Conservation (phyloP, 1,140 invertebrate genomes). For the Laupala kohalensis region DNA sequence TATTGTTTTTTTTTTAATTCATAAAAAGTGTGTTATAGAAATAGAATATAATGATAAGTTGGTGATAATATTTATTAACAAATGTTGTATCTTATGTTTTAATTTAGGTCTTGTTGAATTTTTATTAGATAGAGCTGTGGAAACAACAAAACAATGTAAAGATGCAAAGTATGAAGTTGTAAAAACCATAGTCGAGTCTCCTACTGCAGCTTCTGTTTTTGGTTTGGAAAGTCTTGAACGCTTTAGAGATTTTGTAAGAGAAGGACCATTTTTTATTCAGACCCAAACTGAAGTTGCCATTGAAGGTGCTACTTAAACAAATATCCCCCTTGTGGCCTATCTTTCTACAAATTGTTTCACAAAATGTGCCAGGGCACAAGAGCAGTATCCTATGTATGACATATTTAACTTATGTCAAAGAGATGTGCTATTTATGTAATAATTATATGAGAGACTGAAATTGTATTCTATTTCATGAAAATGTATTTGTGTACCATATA, state of each 20-base stretch:
- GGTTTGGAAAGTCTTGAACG: slow-evolving; percentile 41
- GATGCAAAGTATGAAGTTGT: slow-evolving; percentile 61
- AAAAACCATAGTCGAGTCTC: slow-evolving; percentile 39
- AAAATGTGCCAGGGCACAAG: too few relatives aligned
- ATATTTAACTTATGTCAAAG: too few relatives aligned
- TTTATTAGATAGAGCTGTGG: slow-evolving; percentile 51
- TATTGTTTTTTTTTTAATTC: slow-evolving; percentile 17
- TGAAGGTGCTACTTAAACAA: slow-evolving; percentile 42
- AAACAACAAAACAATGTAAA: slow-evolving; percentile 55
- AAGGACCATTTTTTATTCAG: slow-evolving; percentile 59
- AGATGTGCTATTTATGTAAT: too few relatives aligned
- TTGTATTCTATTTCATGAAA: too few relatives aligned
- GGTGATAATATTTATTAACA: background rate
- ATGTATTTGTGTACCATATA: too few relatives aligned
- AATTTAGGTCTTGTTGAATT: slow-evolving; percentile 58
- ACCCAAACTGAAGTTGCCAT: slow-evolving; percentile 51
- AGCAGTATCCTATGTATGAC: too few relatives aligned
- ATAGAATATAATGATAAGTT: too few relatives aligned
- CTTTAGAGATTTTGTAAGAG: slow-evolving; percentile 48
- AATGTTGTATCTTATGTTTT: background rate
- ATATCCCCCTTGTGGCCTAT: too few relatives aligned
- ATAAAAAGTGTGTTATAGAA: too few relatives aligned
- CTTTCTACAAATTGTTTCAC: too few relatives aligned
- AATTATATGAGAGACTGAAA: too few relatives aligned
- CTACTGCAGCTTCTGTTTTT: slow-evolving; percentile 43